Conservation (phyloP, 53 echinoderm and acorn worm genomes). For the Luidia sarsii region DNA sequence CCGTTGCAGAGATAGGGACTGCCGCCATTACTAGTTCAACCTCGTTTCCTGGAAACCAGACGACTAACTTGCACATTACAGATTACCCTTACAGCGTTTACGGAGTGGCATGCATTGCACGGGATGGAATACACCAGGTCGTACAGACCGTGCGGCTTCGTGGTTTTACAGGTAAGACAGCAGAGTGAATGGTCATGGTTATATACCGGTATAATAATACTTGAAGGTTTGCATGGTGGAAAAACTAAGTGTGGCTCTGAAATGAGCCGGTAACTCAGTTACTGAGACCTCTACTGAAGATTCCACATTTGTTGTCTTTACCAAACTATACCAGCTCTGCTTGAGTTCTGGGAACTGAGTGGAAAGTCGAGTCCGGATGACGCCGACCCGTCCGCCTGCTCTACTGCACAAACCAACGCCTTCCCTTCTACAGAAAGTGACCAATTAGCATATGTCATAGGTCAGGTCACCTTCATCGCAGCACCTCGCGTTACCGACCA, state of each 20-base stretch:
- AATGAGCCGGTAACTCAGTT: too few relatives aligned
- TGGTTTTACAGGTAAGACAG: too few relatives aligned
- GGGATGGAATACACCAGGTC: neutral
- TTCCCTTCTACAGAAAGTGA: neutral
- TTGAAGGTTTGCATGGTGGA: too few relatives aligned
- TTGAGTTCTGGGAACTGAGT: constrained; percentile 35
- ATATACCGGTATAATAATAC: too few relatives aligned
- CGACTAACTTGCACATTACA: neutral
- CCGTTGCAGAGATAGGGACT: neutral
- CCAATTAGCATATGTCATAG: neutral
- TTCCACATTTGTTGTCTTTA: too few relatives aligned
- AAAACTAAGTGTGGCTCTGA: too few relatives aligned
- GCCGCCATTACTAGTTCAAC: neutral
- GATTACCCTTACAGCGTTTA: neutral
- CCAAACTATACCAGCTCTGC: neutral
- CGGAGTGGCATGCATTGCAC: neutral
- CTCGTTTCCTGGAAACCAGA: neutral
- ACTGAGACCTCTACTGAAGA: too few relatives aligned
- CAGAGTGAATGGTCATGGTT: too few relatives aligned
- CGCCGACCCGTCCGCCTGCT: constrained; percentile 13
- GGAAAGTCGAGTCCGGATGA: neutral
- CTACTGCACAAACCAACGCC: neutral
- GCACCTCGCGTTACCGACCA: constrained; percentile 20
- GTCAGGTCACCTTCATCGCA: constrained; percentile 14
- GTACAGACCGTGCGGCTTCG: neutral